Base-by-base conservation (phyloP, 1,140 invertebrate genomes). In the Globodera ellingtonae region DNA sequence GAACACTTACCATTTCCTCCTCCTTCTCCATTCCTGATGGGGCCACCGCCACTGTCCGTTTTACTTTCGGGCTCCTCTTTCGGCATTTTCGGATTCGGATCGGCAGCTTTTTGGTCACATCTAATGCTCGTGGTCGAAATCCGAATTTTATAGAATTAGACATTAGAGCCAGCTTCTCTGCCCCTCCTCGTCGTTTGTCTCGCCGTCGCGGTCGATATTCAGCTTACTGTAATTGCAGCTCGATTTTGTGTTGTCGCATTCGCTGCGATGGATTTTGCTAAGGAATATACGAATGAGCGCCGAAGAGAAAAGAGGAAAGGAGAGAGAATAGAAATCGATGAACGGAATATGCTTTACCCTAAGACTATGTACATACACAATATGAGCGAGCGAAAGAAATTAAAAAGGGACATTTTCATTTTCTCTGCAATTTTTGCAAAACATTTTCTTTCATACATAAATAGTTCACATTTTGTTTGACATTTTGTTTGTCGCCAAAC, bases 1-100 rank as follows among this genome's bases (percentile, higher is more conserved):
- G 73, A 52, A 71, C 48, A 78, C 83, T 15, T 35, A 84, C 83
- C 83, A 73, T 83, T 70, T 84, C 83, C 44, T 84, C 83, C 67
- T 84, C 83, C 84, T 86, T 86, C 72, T 84, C 83, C 83, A 84
- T 84, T 10, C 83, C 83, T 15, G 83, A 66, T 21, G 83, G 84
- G 10, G 83, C 84, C 7, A 72, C 67, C 15, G 69, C 66, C n/a
- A 84, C 82, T 35, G 83, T 66, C 24, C 84, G 59, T 76, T 84
- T 84, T 21, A 84, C 62, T 48, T 82, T 82, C 24, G 81, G 81
- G 50, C 79, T 82, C 59, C 62, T 47, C 44, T 82, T 66, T 48
- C 81, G 79, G 62, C 81, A 83, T 83, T 81, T 83, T 66, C 81
- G 72, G 48, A 82, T 76, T 44, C 81, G 81, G 46, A 82, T 76